Conservation (phyloP, 2,113 vertebrate species). For the Poicephalus meyeri region DNA sequence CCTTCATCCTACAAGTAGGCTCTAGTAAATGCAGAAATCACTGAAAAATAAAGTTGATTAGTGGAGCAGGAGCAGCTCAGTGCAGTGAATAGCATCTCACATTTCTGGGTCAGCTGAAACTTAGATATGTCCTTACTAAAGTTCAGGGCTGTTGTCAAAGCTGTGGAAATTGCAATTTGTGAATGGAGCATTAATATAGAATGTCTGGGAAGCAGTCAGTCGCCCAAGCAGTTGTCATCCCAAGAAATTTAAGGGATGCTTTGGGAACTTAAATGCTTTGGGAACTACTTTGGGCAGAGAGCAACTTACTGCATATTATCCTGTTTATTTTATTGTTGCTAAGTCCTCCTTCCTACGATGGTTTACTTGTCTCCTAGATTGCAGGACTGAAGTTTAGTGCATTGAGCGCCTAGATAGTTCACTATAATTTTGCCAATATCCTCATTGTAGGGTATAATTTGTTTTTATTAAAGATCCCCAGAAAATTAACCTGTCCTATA, state of each 20-base stretch:
- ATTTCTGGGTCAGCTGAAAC: conserved; percentile 24
- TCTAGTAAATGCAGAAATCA: background rate
- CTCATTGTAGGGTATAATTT: background rate
- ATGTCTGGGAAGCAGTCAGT: conserved; percentile 6
- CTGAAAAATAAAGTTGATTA: background rate
- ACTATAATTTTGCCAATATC: background rate
- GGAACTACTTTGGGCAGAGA: background rate
- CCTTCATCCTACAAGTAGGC: background rate
- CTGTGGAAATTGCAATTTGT: background rate
- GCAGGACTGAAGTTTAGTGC: background rate
- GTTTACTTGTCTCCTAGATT: background rate
- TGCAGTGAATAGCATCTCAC: background rate
- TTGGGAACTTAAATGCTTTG: background rate
- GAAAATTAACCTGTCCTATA: background rate
- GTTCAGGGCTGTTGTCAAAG: conserved; percentile 2
- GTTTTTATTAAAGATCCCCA: background rate
- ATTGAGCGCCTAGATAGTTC: background rate
- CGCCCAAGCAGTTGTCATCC: background rate
- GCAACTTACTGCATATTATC: background rate
- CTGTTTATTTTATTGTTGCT: background rate
- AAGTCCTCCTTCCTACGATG: background rate
- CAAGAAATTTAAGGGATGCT: background rate
- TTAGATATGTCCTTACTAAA: background rate
- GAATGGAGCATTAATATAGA: conserved; percentile 19
- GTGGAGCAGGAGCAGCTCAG: background rate